Evolutionary conservation across 1,140 invertebrate species (phyloP).

Genomic region (Thaumetopoea pityocampa): DNA sequence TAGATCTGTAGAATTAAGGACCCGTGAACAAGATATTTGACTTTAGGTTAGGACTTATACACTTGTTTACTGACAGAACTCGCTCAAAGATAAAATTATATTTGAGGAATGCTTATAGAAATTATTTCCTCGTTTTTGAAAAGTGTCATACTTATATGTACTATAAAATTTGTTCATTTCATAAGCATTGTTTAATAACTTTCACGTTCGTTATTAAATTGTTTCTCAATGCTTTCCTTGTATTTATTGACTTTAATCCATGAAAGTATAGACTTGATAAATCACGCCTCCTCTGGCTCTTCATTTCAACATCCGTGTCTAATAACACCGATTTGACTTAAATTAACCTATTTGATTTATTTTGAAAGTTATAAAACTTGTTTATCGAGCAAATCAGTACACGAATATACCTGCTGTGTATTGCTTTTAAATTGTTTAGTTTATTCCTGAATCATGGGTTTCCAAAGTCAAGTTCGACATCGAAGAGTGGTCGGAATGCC

Average conservation of each 20-base stretch:
- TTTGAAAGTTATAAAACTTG: too few species aligned
- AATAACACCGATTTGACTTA: too few species aligned
- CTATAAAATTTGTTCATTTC: slow-evolving; percentile 24
- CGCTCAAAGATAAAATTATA: slow-evolving; percentile 10
- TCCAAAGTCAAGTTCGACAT: slow-evolving; percentile 11
- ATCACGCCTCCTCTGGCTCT: too few species aligned
- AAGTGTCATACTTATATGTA: slow-evolving; percentile 9
- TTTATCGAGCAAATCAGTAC: too few species aligned
- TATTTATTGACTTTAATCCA: slow-evolving; percentile 41
- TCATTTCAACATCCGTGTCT: too few species aligned
- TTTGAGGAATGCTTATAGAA: slow-evolving; percentile 4
- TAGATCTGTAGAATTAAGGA: neutral
- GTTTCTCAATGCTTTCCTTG: slow-evolving; percentile 36
- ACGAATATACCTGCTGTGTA: too few species aligned
- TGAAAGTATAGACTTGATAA: too few species aligned
- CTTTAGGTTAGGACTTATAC: slow-evolving; percentile 8
- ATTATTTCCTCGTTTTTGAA: slow-evolving; percentile 15
- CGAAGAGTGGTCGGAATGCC: slow-evolving; percentile 33
- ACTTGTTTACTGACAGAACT: slow-evolving; percentile 11
- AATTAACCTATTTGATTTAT: too few species aligned
- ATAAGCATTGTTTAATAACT: slow-evolving; percentile 37
- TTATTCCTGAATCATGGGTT: too few species aligned
- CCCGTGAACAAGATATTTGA: slow-evolving; percentile 7
- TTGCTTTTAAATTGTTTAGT: too few species aligned
- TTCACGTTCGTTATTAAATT: slow-evolving; percentile 44